Evolutionary conservation across 2,113 vertebrate genomes (phyloP), one percentile per base, ranked within the genome.

Genomic region (Onychostruthus taczanowskii): DNA sequence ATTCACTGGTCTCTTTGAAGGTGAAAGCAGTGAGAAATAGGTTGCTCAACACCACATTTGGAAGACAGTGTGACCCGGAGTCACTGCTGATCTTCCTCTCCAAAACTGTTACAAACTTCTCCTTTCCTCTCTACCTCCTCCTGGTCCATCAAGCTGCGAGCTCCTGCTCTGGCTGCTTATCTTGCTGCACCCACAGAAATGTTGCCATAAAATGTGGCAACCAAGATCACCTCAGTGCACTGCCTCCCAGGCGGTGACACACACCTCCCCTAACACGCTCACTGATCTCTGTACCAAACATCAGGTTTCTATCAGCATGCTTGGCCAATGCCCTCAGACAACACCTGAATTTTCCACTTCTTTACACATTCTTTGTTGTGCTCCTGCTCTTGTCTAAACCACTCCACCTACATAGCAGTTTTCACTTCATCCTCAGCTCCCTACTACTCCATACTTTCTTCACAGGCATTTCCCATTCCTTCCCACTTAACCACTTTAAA

Each of bases 161-260:
- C 30, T 86, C 50, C 64, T 17, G 1, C 52, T 66, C 23, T 39
- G 41, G 79, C 30, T 89, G 46, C 73, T 75, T 55, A 24, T 39
- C 31, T 67, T 73, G 44, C n/a, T 81, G 47, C 18, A 5, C 14
- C 46, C 39, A 46, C 30, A 53, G 43, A 74, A 63, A 79, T 0
- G 0, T 6, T 35, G 10, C 27, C 46, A 49, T 15, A 68, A 78
- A 84, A 68, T 7, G n/a, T 19, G 68, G 64, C 46, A 53, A 2
- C 35, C 21, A 16, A 69, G 46, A 44, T 16, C 47, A 79, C 16
- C 17, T 66, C 53, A 22, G 44, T 26, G 16, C 1, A 1, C 44
- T 33, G 47, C 23, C 21, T 46, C 26, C 69, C 19, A 6, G 58
- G 53, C 0, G 0, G 41, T 4, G 21, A 46, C 50, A 52, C 30